phyloP scores from a whole-genome alignment of 2,113 vertebrate species.

The Coptodon bakossiorum region DNA sequence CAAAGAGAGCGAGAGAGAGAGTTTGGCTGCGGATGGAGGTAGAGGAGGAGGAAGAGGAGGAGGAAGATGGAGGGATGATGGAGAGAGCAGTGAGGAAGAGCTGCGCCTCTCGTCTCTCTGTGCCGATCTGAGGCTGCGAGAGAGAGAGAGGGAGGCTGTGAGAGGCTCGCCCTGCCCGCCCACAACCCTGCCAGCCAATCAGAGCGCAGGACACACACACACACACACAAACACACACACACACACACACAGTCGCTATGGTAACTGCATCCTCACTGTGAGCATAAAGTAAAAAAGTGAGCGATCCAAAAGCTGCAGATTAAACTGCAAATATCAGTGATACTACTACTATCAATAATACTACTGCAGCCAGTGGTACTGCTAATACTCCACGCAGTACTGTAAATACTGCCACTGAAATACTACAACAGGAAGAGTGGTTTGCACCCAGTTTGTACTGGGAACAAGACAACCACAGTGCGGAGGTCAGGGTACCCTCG shows the following conservation, averaged over 20 bases:
- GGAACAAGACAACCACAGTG: neutral
- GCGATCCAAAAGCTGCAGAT: neutral
- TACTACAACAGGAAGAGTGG: neutral
- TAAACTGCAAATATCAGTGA: neutral
- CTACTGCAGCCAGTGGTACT: neutral
- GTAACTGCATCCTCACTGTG: conserved; percentile 48
- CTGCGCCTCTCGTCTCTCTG: conserved; percentile 20
- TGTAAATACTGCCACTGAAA: neutral
- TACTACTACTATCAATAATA: neutral
- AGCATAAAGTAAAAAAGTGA: conserved; percentile 6
- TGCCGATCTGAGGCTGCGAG: conserved; percentile 16
- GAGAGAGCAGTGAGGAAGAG: conserved; percentile 38
- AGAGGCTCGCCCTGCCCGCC: conserved; percentile 28
- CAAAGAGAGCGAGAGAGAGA: neutral
- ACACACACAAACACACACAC: conserved; percentile 13
- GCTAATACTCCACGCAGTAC: neutral
- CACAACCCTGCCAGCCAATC: conserved; percentile 42
- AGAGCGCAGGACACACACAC: neutral
- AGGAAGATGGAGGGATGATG: conserved; percentile 36
- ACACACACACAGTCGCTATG: conserved; percentile 34
- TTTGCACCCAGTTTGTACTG: neutral
- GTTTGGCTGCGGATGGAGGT: neutral
- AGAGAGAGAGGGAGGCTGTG: neutral
- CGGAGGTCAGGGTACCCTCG: accelerated
- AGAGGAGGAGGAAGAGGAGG: conserved; percentile 1